Conservation (phyloP, 1,140 invertebrate species). For the Anastrepha obliqua region DNA sequence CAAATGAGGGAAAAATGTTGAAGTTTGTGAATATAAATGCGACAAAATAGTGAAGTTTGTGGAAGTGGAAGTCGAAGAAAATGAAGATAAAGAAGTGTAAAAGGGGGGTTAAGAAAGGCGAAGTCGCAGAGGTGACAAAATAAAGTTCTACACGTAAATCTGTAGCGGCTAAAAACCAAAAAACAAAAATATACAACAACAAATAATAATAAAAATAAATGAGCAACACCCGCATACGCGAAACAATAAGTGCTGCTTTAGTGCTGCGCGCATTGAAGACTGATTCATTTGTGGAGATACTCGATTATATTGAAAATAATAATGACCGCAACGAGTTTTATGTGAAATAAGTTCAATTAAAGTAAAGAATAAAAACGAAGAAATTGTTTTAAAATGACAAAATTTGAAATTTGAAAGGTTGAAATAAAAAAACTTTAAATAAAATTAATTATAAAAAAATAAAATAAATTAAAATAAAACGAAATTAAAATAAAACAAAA, state of each 20-base stretch:
- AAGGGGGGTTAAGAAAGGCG: too few relatives aligned
- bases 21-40: slow-evolving; percentile 27
- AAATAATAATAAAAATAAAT: background rate
- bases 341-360: background rate
- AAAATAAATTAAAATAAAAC: background rate
- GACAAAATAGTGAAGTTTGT: slow-evolving; percentile 25
- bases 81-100: background rate
- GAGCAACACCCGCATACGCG: slow-evolving; percentile 36
- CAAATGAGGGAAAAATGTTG: slow-evolving; percentile 27
- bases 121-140: too few relatives aligned
- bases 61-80: background rate
- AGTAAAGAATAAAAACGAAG: background rate
- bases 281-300: slow-evolving; percentile 39
- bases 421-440: background rate
- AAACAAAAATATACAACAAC: background rate
- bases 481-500: background rate
- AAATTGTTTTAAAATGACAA: background rate
- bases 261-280: background rate
- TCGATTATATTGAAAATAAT: background rate
- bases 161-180: too few relatives aligned
- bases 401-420: background rate
- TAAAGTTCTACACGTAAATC: too few relatives aligned
- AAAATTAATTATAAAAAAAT: background rate
- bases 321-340: slow-evolving; percentile 27
- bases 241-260: background rate